Percentiles rank a stretch among this genome's conserved stretches.
Evolutionary conservation across 2,888 invertebrate species (phyloP).

Genomic region (Diarsia dahlii): DNA sequence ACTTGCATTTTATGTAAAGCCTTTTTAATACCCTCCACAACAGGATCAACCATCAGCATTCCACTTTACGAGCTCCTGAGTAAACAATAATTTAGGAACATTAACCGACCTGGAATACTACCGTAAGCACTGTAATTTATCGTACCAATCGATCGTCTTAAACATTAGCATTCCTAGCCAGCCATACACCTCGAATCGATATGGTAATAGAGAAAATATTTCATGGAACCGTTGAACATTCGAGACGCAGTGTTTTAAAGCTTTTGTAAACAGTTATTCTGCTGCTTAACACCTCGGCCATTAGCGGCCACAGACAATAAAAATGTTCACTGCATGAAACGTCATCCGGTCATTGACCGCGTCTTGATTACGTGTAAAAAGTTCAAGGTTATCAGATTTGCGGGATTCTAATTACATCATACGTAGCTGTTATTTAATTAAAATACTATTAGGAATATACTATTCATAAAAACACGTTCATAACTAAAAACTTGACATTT

Average conservation of each 20-base stretch:
- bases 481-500: background rate
- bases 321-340: conserved; percentile 52
- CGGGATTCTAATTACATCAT: conserved; percentile 39
- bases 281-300: conserved; percentile 62
- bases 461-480: background rate
- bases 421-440: conserved; percentile 18
- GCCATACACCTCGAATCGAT: conserved; percentile 31
- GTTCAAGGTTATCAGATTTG: conserved; percentile 53
- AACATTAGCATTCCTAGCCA: conserved; percentile 27
- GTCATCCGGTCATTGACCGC: conserved; percentile 61
- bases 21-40: background rate
- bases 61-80: conserved; percentile 26
- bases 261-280: conserved; percentile 62
- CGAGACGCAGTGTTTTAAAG: conserved; percentile 54
- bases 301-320: conserved; percentile 60
- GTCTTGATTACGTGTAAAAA: conserved; percentile 38
- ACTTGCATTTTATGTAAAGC: background rate
- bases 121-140: conserved; percentile 50
- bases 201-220: conserved; percentile 42
- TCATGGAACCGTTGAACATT: conserved; percentile 56
- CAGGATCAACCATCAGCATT: background rate
- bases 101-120: conserved; percentile 24
- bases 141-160: conserved; percentile 44
- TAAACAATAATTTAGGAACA: conserved; percentile 52
- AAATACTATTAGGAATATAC: background rate